Base-by-base conservation (phyloP, 2,797 vertebrate genomes). In the Emydoidea blandingii region DNA sequence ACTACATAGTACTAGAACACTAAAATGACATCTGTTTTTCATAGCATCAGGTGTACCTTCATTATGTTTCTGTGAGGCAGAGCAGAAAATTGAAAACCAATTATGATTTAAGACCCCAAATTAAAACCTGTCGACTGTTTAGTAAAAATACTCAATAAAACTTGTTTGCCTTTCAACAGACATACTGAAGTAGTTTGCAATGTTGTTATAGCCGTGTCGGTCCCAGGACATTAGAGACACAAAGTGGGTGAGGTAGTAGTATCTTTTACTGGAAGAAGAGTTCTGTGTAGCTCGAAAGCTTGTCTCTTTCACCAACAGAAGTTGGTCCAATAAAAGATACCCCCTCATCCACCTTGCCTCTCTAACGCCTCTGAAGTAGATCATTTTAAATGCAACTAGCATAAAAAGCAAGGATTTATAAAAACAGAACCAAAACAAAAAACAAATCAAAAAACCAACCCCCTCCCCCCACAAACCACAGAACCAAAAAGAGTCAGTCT, bases 101-200 rank as follows among this genome's bases (percentile, higher is more conserved):
- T 94, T 95, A 89, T 87, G 85, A 96, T 95, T 96, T 94, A 97
- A 91, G 96, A 94, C 79, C 80, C 92, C 79, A 97, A 93, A 97
- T 97, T 92, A 96, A 97, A 97, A 92, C 90, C 95, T 95, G 95
- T 94, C 52, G 59, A 92, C 93, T 97, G 83, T 91, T 98, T 81
- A 91, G 95, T 56, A 91, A 90, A 96, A 97, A 91, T 85, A 79
- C 62, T 91, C 91, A 79, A 95, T 94, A 96, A 97, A 97, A 91
- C 11, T 41, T 50, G 74, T 87, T 96, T 90, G 37, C 72, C 57
- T 95, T 89, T 89, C 92, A 81, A 21, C 68, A 87, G 91, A 89
- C 85, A 72, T 72, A 72, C 21, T 72, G 68, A 72, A 72, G 68
- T 72, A 41, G 65, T 72, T 72, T 72, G 68, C 68, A 23, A 11